phyloP scores from a whole-genome alignment of 2,113 vertebrate genomes.

The Platichthys flesus region DNA sequence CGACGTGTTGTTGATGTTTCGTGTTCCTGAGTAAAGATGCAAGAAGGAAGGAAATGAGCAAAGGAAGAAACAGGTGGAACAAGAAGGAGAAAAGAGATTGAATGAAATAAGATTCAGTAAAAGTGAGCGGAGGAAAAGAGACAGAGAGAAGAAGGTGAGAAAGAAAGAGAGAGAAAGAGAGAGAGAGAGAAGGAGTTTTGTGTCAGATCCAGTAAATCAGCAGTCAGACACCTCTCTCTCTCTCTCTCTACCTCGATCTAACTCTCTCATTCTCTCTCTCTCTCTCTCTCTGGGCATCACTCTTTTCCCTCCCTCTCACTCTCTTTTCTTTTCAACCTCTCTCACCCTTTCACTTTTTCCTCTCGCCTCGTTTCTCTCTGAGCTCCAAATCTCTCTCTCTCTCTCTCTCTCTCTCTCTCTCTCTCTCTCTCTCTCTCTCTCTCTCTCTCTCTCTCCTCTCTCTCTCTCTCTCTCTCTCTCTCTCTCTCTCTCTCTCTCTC shows the following conservation, averaged over 20 bases:
- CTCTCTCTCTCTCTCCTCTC: conserved; percentile 8
- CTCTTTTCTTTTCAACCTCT: background rate
- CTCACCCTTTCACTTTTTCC: background rate
- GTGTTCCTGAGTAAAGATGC: too few relatives aligned
- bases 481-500: conserved; percentile 26
- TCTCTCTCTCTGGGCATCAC: conserved; percentile 7
- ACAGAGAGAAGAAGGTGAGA: background rate
- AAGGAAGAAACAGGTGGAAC: background rate
- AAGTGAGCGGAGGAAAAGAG: background rate
- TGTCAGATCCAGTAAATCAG: conserved; percentile 52
- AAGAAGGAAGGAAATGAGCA: too few relatives aligned
- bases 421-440: conserved; percentile 37
- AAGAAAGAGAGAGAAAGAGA: background rate
- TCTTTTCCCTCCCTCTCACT: background rate
- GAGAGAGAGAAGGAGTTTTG: conserved; percentile 28
- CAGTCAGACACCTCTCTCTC: background rate
- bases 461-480: conserved; percentile 58
- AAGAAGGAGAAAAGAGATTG: background rate
- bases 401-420: conserved; percentile 38
- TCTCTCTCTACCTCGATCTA: conserved; percentile 27
- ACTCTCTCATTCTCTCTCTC: conserved; percentile 9
- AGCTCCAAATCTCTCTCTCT: conserved; percentile 50
- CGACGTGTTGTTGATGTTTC: too few relatives aligned
- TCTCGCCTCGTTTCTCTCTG: conserved; percentile 14
- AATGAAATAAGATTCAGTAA: too few relatives aligned